Evolutionary conservation across 53 echinoderm and acorn worm species (phyloP), one percentile per base, ranked within the genome.

Genomic region (Luidia sarsii): DNA sequence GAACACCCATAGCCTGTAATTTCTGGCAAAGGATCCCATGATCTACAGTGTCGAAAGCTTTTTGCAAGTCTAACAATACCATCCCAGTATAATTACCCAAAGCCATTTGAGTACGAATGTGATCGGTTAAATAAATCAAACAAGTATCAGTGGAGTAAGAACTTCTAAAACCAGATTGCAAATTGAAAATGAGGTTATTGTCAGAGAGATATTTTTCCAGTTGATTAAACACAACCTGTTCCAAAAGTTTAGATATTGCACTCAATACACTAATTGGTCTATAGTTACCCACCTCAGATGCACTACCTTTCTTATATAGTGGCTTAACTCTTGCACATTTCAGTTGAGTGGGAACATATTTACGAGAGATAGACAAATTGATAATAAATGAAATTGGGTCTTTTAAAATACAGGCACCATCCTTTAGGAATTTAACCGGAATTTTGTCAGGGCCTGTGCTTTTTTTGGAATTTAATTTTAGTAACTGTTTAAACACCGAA

Each of bases 21-120:
- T 88, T 83, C 5, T 67, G 41, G 48, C 77, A 88, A 20, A 88
- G 35, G 35, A 88, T 88, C 16, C 8, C 3, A 50, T 83, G 75
- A 61, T 83, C 71, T 28, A 88, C 68, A 33, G 67, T 88, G 30
- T 88, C 88, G 31, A 74, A 83, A 48, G 83, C 79, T 38, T 89
- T 68, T 36, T 89, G 83, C 2, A 88, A 66, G 48, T 89, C 89
- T 33, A 83, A 25, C 29, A 89, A 18, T 24, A 89, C 83, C 83
- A 83, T 89, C 33, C 61, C 75, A 10, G 67, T 80, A 39, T 61
- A 83, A 24, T 82, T 56, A 3, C 83, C 75, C 30, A 43, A 27
- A 30, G 57, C 75, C 33, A 72, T 75, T 36, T 83, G 83, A 41
- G 72, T 50, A 27, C 77, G 65, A 37, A 88, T 73, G 49, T 62